phyloP scores from a whole-genome alignment of 2,797 vertebrate species.

The Periparus ater region DNA sequence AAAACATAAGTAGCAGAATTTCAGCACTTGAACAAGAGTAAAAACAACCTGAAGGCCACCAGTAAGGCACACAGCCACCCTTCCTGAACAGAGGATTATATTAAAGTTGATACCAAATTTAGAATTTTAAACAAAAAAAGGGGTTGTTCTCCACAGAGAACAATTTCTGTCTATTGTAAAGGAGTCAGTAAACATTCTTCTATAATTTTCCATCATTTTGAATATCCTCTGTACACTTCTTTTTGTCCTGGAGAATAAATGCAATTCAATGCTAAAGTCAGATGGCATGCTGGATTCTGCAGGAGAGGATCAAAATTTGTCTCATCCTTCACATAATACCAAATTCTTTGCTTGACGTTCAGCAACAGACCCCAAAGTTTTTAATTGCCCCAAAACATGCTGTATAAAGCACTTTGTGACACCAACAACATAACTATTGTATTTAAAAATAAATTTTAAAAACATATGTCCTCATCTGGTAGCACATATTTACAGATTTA shows the following conservation, averaged over 20 bases:
- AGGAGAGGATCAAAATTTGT: neutral
- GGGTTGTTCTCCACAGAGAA: neutral
- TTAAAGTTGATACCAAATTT: neutral
- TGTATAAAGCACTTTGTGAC: neutral
- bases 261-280: neutral
- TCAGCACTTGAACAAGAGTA: slow-evolving; percentile 14
- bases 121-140: neutral
- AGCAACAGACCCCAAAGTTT: neutral
- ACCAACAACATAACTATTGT: neutral
- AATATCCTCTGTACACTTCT: neutral
- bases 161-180: neutral
- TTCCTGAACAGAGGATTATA: neutral
- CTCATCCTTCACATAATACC: neutral
- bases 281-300: neutral
- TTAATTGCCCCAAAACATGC: neutral
- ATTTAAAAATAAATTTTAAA: neutral
- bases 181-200: neutral
- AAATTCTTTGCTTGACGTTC: neutral
- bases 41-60: slow-evolving; percentile 14
- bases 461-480: neutral
- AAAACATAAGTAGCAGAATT: neutral
- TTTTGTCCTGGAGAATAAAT: neutral
- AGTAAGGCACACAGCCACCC: neutral
- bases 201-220: neutral
- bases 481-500: neutral